Percentiles rank a stretch among this genome's conserved stretches.
Conservation (phyloP, 2,113 vertebrate species). For the Mionectes macconnelli region DNA sequence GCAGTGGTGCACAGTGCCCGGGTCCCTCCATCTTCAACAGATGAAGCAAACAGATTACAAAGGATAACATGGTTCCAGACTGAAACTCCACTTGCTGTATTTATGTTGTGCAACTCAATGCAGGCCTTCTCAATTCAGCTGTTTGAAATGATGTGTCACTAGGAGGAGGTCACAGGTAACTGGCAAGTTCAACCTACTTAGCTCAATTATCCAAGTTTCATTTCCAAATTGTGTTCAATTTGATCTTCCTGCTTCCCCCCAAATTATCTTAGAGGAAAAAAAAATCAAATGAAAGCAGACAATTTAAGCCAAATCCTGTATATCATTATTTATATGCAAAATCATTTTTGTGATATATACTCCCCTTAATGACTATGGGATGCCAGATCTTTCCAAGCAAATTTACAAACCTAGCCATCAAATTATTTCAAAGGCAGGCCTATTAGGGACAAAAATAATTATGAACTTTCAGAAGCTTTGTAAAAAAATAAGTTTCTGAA, state of each 20-base stretch:
- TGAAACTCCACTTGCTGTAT: neutral
- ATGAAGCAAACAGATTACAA: neutral
- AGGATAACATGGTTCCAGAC: neutral
- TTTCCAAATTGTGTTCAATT: slow-evolving; percentile 72
- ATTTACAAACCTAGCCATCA: slow-evolving; percentile 59
- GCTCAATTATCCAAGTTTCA: slow-evolving; percentile 72
- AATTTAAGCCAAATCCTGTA: slow-evolving; percentile 50
- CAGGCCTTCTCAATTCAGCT: neutral
- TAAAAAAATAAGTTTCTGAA: slow-evolving; percentile 52
- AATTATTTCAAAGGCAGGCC: slow-evolving; percentile 56
- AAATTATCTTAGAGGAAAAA: slow-evolving; percentile 35
- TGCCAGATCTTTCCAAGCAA: slow-evolving; percentile 23
- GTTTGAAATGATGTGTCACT: slow-evolving; percentile 40
- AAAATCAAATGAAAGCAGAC: slow-evolving; percentile 51
- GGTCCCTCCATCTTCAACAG: neutral
- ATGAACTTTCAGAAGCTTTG: slow-evolving; percentile 43
- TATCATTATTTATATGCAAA: slow-evolving; percentile 60
- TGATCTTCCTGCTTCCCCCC: slow-evolving; percentile 57
- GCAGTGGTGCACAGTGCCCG: neutral
- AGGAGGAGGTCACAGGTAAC: slow-evolving; percentile 68
- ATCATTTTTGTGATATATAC: slow-evolving; percentile 54
- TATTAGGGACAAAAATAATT: slow-evolving; percentile 62
- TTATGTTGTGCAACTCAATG: neutral
- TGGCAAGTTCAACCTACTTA: slow-evolving; percentile 70
- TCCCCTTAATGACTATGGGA: slow-evolving; percentile 42